Conservation (phyloP, 2,888 invertebrate species). For the Mayetiola destructor region DNA sequence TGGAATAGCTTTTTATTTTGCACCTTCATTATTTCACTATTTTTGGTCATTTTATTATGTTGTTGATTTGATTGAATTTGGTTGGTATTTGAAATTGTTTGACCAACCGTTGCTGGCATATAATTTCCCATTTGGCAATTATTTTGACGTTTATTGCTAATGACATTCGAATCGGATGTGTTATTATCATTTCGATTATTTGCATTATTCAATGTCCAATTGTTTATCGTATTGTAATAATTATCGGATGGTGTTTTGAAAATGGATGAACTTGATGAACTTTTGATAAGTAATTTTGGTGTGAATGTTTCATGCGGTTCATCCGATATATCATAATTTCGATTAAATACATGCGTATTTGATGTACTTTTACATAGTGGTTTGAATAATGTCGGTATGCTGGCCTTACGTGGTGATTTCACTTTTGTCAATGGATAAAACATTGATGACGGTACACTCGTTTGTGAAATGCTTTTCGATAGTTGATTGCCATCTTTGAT, state of each 20-base stretch:
- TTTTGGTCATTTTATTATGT: conserved; percentile 3
- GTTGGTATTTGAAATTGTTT: background rate
- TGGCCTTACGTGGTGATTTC: conserved; percentile 29
- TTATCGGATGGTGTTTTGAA: conserved; percentile 12
- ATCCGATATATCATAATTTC: background rate
- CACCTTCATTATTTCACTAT: background rate
- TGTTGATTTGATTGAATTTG: background rate
- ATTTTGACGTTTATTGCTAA: no score
- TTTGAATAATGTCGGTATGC: conserved; percentile 34
- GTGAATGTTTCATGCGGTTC: background rate
- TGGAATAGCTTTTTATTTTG: conserved; percentile 19
- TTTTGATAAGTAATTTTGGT: conserved; percentile 27
- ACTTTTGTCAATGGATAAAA: conserved; percentile 7
- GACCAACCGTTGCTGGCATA: background rate
- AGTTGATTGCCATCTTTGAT: conserved; percentile 17
- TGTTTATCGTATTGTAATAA: background rate
- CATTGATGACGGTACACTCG: conserved; percentile 27
- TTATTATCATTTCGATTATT: background rate
- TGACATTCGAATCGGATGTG: no score
- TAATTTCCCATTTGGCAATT: no score
- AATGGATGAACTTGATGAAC: conserved; percentile 34
- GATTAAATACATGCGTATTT: conserved; percentile 25
- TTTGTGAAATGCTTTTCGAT: conserved; percentile 32
- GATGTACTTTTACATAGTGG: conserved; percentile 33
- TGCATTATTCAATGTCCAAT: background rate